These are phyloP conservation scores for Galerucella pusilla DNA, from an alignment of 2,888 invertebrate genomes.

Conservation along the genomic window DNA sequence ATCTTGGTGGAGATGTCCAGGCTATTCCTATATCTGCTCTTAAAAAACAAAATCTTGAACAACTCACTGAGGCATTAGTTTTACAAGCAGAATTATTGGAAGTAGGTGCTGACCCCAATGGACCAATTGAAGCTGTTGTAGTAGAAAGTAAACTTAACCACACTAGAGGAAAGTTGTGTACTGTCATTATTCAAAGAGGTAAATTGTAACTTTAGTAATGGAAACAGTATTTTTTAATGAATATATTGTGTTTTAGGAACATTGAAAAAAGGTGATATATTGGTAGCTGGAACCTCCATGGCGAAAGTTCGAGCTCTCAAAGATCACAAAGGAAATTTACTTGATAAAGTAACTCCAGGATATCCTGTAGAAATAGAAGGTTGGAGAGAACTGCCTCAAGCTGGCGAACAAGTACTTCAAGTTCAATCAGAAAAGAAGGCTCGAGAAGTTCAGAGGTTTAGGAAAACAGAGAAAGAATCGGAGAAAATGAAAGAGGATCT, in stretches of 20 bases:
- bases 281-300: slow-evolving; percentile 88
- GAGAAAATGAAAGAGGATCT: slow-evolving; percentile 74
- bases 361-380: slow-evolving; percentile 89
- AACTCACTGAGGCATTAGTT: slow-evolving; percentile 84
- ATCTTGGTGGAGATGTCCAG: slow-evolving; percentile 91
- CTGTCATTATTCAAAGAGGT: slow-evolving; percentile 81
- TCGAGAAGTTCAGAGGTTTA: slow-evolving; percentile 54
- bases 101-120: slow-evolving; percentile 84
- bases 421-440: slow-evolving; percentile 68
- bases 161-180: slow-evolving; percentile 82
- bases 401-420: slow-evolving; percentile 81
- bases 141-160: slow-evolving; percentile 84
- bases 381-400: slow-evolving; percentile 89
- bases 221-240: not conserved
- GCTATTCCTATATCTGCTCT: slow-evolving; percentile 92
- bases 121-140: slow-evolving; percentile 89
- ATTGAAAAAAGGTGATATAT: slow-evolving; percentile 77
- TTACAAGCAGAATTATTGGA: slow-evolving; percentile 89
- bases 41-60: slow-evolving; percentile 80
- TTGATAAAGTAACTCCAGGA: slow-evolving; percentile 80
- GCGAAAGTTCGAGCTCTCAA: slow-evolving; percentile 85
- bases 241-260: slow-evolving; percentile 70
- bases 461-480: slow-evolving; percentile 71
- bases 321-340: slow-evolving; percentile 76
- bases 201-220: slow-evolving; percentile 24